Conservation (phyloP, 1,140 invertebrate genomes). For the Cotesia glomerata region DNA sequence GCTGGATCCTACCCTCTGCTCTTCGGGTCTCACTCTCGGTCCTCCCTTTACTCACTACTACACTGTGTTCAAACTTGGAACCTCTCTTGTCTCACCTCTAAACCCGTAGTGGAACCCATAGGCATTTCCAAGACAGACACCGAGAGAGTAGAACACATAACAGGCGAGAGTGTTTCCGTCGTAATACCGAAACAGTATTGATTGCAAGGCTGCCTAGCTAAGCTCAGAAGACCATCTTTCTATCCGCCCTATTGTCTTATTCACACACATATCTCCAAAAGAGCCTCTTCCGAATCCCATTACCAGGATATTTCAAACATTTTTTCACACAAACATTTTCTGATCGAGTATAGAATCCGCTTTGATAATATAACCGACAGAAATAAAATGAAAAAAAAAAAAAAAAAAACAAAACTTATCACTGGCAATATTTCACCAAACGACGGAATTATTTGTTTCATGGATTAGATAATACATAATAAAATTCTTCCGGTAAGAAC, state of each 20-base stretch:
- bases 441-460: too few species aligned
- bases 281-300: constrained; percentile 1
- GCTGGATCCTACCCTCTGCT: constrained; percentile 46
- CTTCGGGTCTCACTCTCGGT: constrained; percentile 14
- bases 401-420: too few species aligned
- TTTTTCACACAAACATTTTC: constrained; percentile 4
- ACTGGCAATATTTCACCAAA: too few species aligned
- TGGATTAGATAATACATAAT: too few species aligned
- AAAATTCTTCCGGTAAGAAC: neutral
- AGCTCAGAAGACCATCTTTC: constrained; percentile 34
- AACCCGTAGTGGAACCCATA: constrained; percentile 47
- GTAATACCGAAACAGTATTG: constrained; percentile 64
- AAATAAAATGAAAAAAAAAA: too few species aligned
- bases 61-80: constrained; percentile 25
- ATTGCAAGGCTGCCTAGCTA: constrained; percentile 53
- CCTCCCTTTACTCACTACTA: constrained; percentile 27
- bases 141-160: neutral
- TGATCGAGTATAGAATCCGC: neutral
- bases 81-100: constrained; percentile 27
- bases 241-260: constrained; percentile 17
- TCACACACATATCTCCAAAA: constrained; percentile 34
- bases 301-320: neutral
- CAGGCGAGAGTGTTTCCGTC: constrained; percentile 56
- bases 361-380: too few species aligned
- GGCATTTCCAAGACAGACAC: constrained; percentile 48